Evolutionary conservation across 2,113 vertebrate genomes (phyloP), one percentile per base, ranked within the genome.

Genomic region (Empidonax traillii): DNA sequence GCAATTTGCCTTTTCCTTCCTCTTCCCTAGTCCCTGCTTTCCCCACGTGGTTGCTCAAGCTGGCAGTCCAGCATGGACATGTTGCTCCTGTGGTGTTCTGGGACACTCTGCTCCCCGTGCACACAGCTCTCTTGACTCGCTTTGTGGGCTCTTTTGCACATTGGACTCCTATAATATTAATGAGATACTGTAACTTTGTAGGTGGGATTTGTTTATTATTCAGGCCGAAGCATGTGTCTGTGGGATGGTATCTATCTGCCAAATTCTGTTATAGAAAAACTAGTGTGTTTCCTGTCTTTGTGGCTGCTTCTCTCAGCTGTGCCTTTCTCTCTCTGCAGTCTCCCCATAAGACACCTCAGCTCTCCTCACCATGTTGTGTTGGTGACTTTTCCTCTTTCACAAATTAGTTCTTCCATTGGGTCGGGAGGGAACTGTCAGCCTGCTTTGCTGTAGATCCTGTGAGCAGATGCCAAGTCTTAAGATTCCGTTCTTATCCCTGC

Each of bases 331-430:
- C 28, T 15, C 11, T 17, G n/a, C n/a, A 14, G 2, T 47, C n/a
- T 61, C 58, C 44, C 12, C 2, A 1, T 31, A 24, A n/a, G 2
- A 16, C 13, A 14, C 21, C 9, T 37, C 9, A 35, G 0, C 10
- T 63, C 20, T 46, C 41, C 19, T 58, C 15, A 9, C 20, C 19
- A 7, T 14, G 17, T 72, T 49, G 25, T 53, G 0, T 6, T 15
- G 25, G 10, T 30, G 74, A 13, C 22, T 31, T 55, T 39, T 76
- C 10, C 3, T 13, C 10, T n/a, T 62, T 35, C 56, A 41, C 24
- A 66, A n/a, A 6, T 5, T n/a, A 15, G 6, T 51, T 85, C 11
- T 51, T 55, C 25, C 16, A 14, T 31, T 74, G 27, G 33, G 53
- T 35, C 31, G 6, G 19, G 4, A 3, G 22, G 30, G 61, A 30